phyloP scores from a whole-genome alignment of 2,797 vertebrate genomes.

The Takifugu rubripes region DNA sequence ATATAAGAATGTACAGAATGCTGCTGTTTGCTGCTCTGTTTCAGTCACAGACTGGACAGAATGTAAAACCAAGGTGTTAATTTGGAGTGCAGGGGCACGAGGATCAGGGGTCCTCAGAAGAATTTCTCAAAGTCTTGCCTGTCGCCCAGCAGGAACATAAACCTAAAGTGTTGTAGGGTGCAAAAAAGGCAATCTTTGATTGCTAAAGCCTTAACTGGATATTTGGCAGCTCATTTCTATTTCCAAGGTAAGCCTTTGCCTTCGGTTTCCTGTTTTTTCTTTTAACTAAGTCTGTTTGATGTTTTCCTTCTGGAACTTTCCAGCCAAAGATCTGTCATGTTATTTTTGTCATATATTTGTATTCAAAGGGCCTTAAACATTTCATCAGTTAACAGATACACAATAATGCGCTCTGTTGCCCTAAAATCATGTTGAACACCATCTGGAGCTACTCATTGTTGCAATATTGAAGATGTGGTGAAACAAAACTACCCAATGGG shows the following conservation, averaged over 20 bases:
- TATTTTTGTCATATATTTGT: too few species aligned
- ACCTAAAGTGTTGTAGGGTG: neutral
- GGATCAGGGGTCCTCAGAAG: constrained; percentile 59
- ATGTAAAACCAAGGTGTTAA: constrained; percentile 68
- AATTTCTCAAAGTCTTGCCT: constrained; percentile 65
- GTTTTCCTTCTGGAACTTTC: neutral
- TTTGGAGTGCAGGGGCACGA: constrained; percentile 41
- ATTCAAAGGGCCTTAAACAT: too few species aligned
- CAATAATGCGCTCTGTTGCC: neutral
- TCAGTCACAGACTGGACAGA: constrained; percentile 11
- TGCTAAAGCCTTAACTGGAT: neutral
- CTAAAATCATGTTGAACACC: neutral
- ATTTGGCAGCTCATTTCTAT: neutral
- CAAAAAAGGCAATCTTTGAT: neutral
- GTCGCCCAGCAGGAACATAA: constrained; percentile 7
- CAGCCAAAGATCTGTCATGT: too few species aligned
- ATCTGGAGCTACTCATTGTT: neutral
- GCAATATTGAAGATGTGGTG: neutral
- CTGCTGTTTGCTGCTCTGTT: neutral
- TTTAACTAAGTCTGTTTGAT: neutral
- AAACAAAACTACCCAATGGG: too few species aligned
- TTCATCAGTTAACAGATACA: too few species aligned
- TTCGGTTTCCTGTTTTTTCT: neutral
- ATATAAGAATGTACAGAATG: too few species aligned
- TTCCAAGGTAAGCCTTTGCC: constrained; percentile 32